These are phyloP conservation scores for Aythya baeri DNA, from an alignment of 2,113 vertebrate genomes.

Conservation along the genomic window DNA sequence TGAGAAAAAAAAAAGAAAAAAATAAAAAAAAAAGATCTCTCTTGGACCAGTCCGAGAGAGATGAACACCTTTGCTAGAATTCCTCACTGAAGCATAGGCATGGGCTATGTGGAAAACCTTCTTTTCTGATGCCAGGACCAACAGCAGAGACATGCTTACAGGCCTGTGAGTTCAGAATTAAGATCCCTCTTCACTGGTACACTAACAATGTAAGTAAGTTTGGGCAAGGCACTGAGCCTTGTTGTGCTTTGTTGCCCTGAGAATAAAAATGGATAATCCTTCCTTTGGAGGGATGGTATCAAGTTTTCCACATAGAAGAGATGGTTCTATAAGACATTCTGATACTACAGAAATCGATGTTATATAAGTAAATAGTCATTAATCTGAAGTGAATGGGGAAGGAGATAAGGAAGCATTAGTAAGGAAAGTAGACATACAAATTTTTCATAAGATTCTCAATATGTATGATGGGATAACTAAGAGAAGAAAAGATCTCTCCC, in stretches of 20 bases:
- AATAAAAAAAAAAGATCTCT: neutral
- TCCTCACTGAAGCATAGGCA: neutral
- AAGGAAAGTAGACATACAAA: neutral
- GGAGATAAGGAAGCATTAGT: neutral
- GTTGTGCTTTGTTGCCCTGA: neutral
- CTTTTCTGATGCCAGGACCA: neutral
- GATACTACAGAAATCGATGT: neutral
- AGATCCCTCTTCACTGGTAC: neutral
- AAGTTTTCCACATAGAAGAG: neutral
- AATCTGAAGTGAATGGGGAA: neutral
- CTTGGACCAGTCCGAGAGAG: neutral
- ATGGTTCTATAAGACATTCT: neutral
- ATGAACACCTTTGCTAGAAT: neutral
- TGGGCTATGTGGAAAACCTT: fast-evolving
- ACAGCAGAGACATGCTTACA: neutral
- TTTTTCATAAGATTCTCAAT: neutral
- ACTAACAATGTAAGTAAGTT: neutral
- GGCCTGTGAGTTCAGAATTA: neutral
- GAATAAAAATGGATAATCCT: neutral
- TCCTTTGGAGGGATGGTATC: neutral
- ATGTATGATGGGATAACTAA: fast-evolving
- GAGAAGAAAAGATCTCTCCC: neutral
- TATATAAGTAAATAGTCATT: neutral
- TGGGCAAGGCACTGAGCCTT: neutral
- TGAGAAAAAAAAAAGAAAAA: neutral